Evolutionary conservation across 2,113 vertebrate genomes (phyloP).

Genomic region (Corydoras maculifer): DNA sequence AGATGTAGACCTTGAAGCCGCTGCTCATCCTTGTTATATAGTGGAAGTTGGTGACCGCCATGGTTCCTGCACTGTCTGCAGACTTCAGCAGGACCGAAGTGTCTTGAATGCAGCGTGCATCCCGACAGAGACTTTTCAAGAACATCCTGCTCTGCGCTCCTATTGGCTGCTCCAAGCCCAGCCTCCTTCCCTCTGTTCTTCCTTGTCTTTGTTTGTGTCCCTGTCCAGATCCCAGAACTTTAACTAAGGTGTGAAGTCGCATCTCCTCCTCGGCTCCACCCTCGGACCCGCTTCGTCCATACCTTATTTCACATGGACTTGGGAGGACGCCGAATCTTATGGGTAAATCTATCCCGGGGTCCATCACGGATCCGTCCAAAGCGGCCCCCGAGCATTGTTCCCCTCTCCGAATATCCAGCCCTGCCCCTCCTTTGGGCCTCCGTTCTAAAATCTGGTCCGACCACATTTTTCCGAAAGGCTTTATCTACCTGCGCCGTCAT

Average conservation of each 20-base stretch:
- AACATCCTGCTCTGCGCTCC: conserved; percentile 40
- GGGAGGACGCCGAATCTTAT: no score
- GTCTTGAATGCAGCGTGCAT: conserved; percentile 39
- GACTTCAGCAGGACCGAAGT: conserved; percentile 29
- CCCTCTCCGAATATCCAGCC: no score
- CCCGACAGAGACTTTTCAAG: conserved; percentile 35
- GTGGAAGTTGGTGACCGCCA: conserved; percentile 73
- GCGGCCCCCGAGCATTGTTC: no score
- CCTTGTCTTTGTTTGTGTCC: conserved; percentile 24
- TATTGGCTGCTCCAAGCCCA: conserved; percentile 61
- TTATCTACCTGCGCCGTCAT: conserved; percentile 64
- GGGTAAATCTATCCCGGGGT: no score
- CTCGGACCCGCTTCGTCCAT: no score
- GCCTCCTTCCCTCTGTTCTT: conserved; percentile 32
- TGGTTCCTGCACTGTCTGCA: conserved; percentile 32
- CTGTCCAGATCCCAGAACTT: conserved; percentile 31
- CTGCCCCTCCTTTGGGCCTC: conserved; percentile 34
- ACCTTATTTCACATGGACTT: no score
- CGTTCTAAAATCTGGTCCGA: conserved; percentile 67
- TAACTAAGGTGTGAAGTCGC: conserved; percentile 22
- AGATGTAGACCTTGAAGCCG: conserved; percentile 74
- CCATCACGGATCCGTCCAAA: no score
- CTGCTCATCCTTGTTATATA: conserved; percentile 76
- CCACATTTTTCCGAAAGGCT: conserved; percentile 63
- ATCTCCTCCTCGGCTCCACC: neutral